These are phyloP conservation scores for Cynodonichthys magdalenae DNA, from an alignment of 2,797 vertebrate species.

Conservation along the genomic window DNA sequence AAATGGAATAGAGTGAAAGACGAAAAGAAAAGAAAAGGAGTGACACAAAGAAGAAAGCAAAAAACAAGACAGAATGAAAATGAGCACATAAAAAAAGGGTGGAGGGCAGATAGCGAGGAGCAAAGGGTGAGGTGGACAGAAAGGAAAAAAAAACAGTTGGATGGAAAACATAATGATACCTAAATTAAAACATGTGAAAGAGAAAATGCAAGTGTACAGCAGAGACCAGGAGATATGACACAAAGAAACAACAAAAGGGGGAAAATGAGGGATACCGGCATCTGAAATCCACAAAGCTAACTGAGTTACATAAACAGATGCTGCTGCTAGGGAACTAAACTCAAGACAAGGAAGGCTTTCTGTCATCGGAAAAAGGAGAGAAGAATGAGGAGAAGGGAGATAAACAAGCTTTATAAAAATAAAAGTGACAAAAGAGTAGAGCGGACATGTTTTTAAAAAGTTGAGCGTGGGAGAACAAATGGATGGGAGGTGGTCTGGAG, in stretches of 20 bases:
- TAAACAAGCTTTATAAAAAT: constrained; percentile 27
- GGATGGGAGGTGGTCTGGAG: constrained; percentile 19
- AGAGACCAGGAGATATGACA: constrained; percentile 46
- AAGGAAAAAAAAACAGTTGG: constrained; percentile 49
- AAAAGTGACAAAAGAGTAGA: constrained; percentile 36
- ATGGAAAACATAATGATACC: constrained; percentile 54
- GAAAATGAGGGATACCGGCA: constrained; percentile 60
- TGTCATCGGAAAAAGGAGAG: constrained; percentile 62
- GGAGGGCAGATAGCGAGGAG: constrained; percentile 38
- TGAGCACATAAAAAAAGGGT: constrained; percentile 48
- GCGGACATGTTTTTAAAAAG: constrained; percentile 17
- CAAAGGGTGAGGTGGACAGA: constrained; percentile 30
- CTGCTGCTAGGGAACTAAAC: constrained; percentile 67
- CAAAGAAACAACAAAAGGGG: constrained; percentile 44
- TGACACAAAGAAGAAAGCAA: constrained; percentile 44
- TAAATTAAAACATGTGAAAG: constrained; percentile 54
- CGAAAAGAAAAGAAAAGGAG: constrained; percentile 40
- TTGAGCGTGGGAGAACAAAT: constrained; percentile 6
- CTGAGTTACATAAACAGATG: constrained; percentile 82
- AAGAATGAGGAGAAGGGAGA: constrained; percentile 30
- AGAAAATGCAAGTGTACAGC: constrained; percentile 27
- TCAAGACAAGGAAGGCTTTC: constrained; percentile 69
- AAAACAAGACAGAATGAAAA: constrained; percentile 61
- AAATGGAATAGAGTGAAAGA: constrained; percentile 35
- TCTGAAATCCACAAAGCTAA: constrained; percentile 76